These are phyloP conservation scores for Platygyra sinensis DNA, from an alignment of 64 coral and sea anemone species.

Conservation along the genomic window DNA sequence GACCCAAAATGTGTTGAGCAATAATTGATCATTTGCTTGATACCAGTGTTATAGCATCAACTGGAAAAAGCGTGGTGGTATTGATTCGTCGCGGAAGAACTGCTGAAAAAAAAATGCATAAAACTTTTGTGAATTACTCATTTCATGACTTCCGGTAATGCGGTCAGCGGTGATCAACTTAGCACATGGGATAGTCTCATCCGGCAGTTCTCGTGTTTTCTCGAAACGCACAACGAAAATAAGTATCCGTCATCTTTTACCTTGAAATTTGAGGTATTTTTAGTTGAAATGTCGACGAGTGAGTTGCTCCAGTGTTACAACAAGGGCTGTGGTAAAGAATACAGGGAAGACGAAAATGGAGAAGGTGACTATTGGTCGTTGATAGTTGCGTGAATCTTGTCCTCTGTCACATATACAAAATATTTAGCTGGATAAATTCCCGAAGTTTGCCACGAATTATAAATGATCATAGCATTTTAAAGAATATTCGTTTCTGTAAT, in stretches of 20 bases:
- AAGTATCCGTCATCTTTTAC: not conserved
- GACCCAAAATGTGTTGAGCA: too few species aligned
- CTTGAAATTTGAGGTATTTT: not conserved
- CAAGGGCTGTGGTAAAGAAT: slow-evolving; percentile 81
- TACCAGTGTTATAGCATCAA: too few species aligned
- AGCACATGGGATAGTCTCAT: not conserved
- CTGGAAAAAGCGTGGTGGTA: not conserved
- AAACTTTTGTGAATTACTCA: too few species aligned
- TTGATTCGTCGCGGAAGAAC: too few species aligned
- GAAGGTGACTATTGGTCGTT: slow-evolving; percentile 46
- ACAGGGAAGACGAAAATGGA: slow-evolving; percentile 53
- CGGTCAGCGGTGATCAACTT: slow-evolving; percentile 4
- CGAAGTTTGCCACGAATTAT: too few species aligned
- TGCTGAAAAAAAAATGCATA: too few species aligned
- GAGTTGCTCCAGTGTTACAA: slow-evolving; percentile 75
- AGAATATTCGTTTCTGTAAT: too few species aligned
- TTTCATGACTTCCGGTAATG: not conserved
- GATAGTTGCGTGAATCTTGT: too few species aligned
- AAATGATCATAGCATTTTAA: too few species aligned
- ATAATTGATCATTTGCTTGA: too few species aligned
- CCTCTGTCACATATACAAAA: too few species aligned
- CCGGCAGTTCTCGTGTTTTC: not conserved
- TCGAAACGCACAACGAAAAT: not conserved
- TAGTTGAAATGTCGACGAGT: slow-evolving; percentile 52
- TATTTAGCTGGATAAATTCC: too few species aligned